phyloP scores from a whole-genome alignment of 2,888 invertebrate genomes.

The Griposia aprilina region DNA sequence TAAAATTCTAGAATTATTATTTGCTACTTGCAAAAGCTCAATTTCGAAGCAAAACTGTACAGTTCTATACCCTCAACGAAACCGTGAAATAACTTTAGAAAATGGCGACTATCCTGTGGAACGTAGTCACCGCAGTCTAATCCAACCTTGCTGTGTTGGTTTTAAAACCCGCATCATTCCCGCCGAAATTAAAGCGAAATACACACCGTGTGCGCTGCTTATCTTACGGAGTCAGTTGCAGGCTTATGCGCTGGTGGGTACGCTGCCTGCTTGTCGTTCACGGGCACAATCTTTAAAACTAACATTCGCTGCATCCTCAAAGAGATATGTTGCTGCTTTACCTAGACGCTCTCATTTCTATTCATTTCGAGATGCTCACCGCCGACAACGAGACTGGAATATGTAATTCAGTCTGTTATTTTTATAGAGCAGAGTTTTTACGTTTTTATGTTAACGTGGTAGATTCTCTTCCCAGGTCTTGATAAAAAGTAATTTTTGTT shows the following conservation, averaged over 20 bases:
- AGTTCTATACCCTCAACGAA: background rate
- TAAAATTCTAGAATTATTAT: background rate
- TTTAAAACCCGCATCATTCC: conserved; percentile 36
- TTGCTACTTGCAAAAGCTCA: background rate
- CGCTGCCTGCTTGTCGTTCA: conserved; percentile 41
- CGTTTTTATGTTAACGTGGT: background rate
- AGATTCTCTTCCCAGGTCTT: background rate
- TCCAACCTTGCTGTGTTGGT: conserved; percentile 15
- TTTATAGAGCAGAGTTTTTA: background rate
- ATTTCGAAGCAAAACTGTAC: background rate
- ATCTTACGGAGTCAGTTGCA: conserved; percentile 51
- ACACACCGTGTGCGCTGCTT: conserved; percentile 43
- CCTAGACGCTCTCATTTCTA: conserved; percentile 44
- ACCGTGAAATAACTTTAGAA: background rate
- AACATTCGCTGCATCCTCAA: conserved; percentile 35
- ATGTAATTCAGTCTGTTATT: conserved; percentile 34
- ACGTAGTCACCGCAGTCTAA: conserved; percentile 9
- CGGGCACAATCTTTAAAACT: conserved; percentile 48
- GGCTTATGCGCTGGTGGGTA: conserved; percentile 31
- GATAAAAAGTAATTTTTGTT: background rate
- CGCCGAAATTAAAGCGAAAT: conserved; percentile 54
- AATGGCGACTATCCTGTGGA: background rate
- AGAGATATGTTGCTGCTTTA: conserved; percentile 12
- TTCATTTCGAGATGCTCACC: conserved; percentile 42
- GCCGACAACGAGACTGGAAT: conserved; percentile 40